phyloP scores from a whole-genome alignment of 53 echinoderm and acorn worm species.

The Patiria pectinifera region DNA sequence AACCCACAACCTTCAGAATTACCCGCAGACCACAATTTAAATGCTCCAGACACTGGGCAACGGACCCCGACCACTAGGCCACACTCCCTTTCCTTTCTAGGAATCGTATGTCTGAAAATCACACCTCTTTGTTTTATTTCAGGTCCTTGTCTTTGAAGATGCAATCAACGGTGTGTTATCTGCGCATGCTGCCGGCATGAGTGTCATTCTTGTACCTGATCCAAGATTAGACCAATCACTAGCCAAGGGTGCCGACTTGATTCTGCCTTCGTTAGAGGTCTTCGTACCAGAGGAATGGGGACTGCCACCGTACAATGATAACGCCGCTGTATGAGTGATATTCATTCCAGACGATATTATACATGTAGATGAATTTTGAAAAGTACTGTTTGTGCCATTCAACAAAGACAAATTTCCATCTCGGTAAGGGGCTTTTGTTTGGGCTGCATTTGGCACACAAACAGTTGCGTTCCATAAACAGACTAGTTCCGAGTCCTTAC shows the following conservation, averaged over 20 bases:
- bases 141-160: constrained; percentile 97
- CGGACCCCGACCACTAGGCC: too few relatives aligned
- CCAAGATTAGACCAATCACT: constrained; percentile 66
- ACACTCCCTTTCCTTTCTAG: neutral
- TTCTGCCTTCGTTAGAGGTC: constrained; percentile 73
- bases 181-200: constrained; percentile 86
- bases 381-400: too few relatives aligned
- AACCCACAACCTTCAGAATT: too few relatives aligned
- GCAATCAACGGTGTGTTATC: constrained; percentile 78
- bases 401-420: too few relatives aligned
- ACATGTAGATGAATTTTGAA: neutral
- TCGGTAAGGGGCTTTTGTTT: too few relatives aligned
- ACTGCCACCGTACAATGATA: constrained; percentile 73
- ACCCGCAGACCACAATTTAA: too few relatives aligned
- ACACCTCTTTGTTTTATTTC: neutral
- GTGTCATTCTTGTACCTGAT: constrained; percentile 88
- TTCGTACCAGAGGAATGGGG: constrained; percentile 92
- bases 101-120: neutral
- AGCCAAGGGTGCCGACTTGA: constrained; percentile 66
- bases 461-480: too few relatives aligned
- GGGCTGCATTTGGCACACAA: too few relatives aligned
- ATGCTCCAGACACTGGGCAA: too few relatives aligned
- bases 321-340: neutral
- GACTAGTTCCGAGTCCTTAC: too few relatives aligned
- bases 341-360: neutral